Evolutionary conservation across 2,797 vertebrate genomes (phyloP).

Genomic region (Orientallactaga sibirica): DNA sequence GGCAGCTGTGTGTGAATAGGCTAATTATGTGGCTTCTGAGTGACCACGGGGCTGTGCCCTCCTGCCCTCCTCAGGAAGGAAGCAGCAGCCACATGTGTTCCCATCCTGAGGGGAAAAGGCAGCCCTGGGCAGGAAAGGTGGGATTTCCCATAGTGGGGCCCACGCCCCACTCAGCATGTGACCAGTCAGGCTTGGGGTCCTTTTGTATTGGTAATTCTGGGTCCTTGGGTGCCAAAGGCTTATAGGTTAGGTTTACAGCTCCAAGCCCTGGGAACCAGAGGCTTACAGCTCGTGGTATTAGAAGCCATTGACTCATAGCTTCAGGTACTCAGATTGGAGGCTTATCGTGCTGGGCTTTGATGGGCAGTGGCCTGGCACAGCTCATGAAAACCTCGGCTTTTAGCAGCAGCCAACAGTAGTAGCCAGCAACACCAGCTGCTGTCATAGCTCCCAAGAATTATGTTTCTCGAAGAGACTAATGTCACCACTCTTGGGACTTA

Average conservation of each 20-base stretch:
- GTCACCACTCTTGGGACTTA: neutral
- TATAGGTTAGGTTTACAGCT: neutral
- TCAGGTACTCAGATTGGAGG: neutral
- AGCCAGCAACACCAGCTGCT: neutral
- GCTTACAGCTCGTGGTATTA: neutral
- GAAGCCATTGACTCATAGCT: neutral
- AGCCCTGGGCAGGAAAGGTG: conserved; percentile 28
- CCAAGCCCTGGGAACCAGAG: neutral
- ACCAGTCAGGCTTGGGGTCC: neutral
- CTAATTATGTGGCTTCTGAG: neutral
- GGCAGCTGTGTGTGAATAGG: conserved; percentile 43
- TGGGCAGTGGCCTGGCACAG: neutral
- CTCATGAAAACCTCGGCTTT: neutral
- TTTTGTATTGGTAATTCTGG: neutral
- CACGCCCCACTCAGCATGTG: neutral
- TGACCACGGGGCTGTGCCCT: neutral
- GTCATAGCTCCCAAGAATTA: neutral
- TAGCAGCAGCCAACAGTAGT: too few relatives aligned
- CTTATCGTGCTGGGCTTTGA: neutral
- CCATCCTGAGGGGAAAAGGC: neutral
- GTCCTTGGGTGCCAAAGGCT: neutral
- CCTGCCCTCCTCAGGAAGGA: conserved; percentile 44
- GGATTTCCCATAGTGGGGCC: neutral
- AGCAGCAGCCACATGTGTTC: neutral
- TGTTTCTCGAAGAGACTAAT: neutral